Evolutionary conservation across 2,888 invertebrate genomes (phyloP).

Genomic region (Lathronympha strigana): DNA sequence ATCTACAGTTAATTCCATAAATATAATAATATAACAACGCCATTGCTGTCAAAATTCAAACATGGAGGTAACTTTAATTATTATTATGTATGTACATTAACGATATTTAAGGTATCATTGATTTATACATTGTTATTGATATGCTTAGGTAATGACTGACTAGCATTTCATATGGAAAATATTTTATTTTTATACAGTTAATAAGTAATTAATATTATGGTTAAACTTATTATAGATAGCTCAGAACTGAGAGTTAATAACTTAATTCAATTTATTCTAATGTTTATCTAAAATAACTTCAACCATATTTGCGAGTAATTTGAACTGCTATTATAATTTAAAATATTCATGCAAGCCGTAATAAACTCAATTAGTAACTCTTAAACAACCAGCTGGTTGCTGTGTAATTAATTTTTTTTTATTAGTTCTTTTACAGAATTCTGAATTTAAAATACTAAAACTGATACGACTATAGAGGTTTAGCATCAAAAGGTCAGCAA

Average conservation of each 20-base stretch:
- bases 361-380: background rate
- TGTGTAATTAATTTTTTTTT: conserved; percentile 16
- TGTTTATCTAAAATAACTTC: background rate
- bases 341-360: background rate
- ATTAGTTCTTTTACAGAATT: background rate
- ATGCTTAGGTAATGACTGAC: conserved; percentile 67
- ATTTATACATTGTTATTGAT: conserved; percentile 64
- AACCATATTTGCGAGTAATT: background rate
- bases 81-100: conserved; percentile 49
- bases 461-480: too few relatives aligned
- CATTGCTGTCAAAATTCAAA: background rate
- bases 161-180: conserved; percentile 37
- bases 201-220: background rate
- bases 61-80: conserved; percentile 11
- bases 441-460: background rate
- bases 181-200: conserved; percentile 17
- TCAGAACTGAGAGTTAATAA: background rate
- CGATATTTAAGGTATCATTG: conserved; percentile 42
- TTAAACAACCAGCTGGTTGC: conserved; percentile 9
- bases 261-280: background rate
- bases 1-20: too few relatives aligned
- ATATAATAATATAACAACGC: background rate
- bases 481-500: too few relatives aligned
- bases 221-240: background rate
- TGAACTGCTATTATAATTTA: background rate